A percentile compares a stretch with the other conserved stretches of the same genome.
Conservation (phyloP, 2,888 invertebrate genomes). For the Pseudococcus jackbeardsleyi region DNA sequence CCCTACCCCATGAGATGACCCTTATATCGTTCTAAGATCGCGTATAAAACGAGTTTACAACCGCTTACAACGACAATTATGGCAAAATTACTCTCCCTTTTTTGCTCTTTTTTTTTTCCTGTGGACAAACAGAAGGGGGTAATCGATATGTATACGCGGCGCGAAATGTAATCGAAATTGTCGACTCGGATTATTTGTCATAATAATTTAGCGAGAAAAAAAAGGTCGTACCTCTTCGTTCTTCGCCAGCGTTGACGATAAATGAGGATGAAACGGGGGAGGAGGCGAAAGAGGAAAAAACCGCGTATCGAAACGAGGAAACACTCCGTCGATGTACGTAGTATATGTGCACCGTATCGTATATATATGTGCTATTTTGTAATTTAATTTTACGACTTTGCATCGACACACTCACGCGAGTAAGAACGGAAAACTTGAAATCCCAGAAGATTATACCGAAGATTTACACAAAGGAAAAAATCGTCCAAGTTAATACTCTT, state of each 20-base stretch:
- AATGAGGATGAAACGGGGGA: background rate
- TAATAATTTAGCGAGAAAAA: background rate
- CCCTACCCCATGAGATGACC: background rate
- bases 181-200: slow-evolving; percentile 35
- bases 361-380: slow-evolving; percentile 4
- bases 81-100: background rate
- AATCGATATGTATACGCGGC: slow-evolving; percentile 13
- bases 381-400: slow-evolving; percentile 55
- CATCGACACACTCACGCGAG: slow-evolving; percentile 45
- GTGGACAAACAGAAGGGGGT: slow-evolving; percentile 18
- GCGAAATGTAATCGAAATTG: slow-evolving; percentile 29
- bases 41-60: background rate
- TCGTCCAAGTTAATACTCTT: slow-evolving; percentile 48
- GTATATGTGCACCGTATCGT: background rate
- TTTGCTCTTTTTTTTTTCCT: background rate
- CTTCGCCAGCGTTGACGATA: background rate
- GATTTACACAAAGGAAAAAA: slow-evolving; percentile 56
- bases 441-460: slow-evolving; percentile 47
- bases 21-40: background rate
- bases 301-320: background rate
- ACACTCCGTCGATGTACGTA: background rate
- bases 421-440: slow-evolving; percentile 30
- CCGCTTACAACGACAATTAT: background rate
- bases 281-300: background rate
- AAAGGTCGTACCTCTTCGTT: background rate